These are phyloP conservation scores for Stictonetta naevosa DNA, from an alignment of 2,113 vertebrate genomes.

Conservation along the genomic window DNA sequence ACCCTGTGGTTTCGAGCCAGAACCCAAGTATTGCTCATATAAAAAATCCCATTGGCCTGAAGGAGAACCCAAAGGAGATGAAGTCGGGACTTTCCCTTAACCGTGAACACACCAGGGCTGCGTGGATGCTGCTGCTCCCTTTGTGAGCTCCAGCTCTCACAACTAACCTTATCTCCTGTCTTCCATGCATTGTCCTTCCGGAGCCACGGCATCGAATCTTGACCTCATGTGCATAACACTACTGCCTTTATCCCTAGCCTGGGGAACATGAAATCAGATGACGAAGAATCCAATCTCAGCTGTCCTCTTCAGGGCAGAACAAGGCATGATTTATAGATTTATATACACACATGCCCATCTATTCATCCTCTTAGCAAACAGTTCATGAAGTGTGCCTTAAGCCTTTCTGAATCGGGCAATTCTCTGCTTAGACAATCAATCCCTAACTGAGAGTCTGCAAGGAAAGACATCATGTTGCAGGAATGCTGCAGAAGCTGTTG, in stretches of 20 bases:
- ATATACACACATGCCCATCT: conserved; percentile 46
- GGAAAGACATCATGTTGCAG: conserved; percentile 58
- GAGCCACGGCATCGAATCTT: background rate
- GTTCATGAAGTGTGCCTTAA: conserved; percentile 47
- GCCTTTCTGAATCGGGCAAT: conserved; percentile 63
- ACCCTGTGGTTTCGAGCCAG: rapidly evolving
- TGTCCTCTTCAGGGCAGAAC: background rate
- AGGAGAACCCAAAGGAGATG: background rate
- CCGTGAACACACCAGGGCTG: background rate
- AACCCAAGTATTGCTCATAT: rapidly evolving
- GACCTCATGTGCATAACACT: background rate
- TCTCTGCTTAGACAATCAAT: conserved; percentile 57
- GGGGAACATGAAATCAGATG: background rate
- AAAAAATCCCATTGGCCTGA: background rate
- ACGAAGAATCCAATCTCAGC: conserved; percentile 17
- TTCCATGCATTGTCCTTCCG: background rate
- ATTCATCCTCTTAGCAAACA: conserved; percentile 55
- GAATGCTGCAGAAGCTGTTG: conserved; percentile 37
- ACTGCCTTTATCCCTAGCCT: background rate
- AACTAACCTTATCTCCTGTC: background rate
- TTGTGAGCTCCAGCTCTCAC: background rate
- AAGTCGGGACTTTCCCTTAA: background rate
- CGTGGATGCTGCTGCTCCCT: background rate
- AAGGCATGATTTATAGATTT: conserved; percentile 17
- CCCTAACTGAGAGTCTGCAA: conserved; percentile 26